Evolutionary conservation across 1,140 invertebrate genomes (phyloP), one percentile per base, ranked within the genome.

Genomic region (Papilio polytes): DNA sequence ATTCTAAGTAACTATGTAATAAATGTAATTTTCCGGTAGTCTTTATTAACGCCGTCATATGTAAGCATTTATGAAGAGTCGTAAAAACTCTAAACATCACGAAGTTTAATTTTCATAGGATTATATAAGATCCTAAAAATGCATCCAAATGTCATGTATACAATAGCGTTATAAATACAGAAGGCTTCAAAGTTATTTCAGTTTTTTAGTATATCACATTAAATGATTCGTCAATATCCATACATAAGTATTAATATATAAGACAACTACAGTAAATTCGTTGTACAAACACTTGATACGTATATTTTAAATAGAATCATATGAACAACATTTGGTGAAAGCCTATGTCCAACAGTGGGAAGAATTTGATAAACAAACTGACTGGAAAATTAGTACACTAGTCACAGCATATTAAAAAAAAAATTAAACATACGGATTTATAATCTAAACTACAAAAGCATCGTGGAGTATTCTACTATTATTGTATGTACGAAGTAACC

Each of bases 201-300:
- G 48, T 53, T 81, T 70, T n/a, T 70, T 15, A 31, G 26, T 26
- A 22, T 26, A 70, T 70, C 13, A 70, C 63, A 70, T 70, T 70
- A 10, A 4, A 31, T 36, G 22, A 70, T 70, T 70, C 13, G 12
- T 15, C 26, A 70, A 70, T 10, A 31, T 36, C 26, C 63, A 31
- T 18, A 8, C 8, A 59, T 59, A 20, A 63, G 22, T 2, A 26
- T 63, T 26, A 18, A 6, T 26, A 63, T 63, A 26, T 63, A n/a
- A 15, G 12, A 20, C n/a, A 12, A 26, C 20, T 26, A 26, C 41
- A 20, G 51, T 82, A 74, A 66, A 56, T 26, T 70, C 63, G 63
- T 36, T 70, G 63, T 36, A 70, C 26, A 20, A 59, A 56, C 53
- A 13, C 46, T 56, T 56, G n/a, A 59, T 10, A 48, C 0, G 56